Evolutionary conservation across 1,140 invertebrate species (phyloP).

Genomic region (Mizuhopecten yessoensis): DNA sequence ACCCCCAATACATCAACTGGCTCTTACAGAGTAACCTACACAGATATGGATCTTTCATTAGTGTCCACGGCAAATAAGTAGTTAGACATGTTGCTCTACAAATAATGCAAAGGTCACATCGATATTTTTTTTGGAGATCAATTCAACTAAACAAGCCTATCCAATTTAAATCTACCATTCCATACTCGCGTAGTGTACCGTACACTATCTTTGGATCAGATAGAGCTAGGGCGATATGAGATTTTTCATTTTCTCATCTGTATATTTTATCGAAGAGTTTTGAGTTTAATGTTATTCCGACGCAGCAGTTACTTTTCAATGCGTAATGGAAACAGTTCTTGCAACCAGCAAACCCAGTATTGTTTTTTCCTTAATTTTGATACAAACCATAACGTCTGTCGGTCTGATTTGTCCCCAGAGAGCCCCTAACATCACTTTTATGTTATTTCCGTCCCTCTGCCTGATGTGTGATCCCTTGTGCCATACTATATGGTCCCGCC

Average conservation of each 20-base stretch:
- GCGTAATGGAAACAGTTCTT: neutral
- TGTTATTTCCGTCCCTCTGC: neutral
- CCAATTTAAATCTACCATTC: neutral
- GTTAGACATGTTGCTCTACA: neutral
- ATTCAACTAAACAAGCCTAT: neutral
- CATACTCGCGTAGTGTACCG: neutral
- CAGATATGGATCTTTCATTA: constrained; percentile 1
- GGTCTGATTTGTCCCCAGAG: neutral
- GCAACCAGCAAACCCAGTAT: neutral
- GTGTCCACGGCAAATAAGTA: neutral
- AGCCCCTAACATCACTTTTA: neutral
- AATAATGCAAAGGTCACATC: neutral
- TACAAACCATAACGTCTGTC: constrained; percentile 3
- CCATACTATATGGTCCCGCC: neutral
- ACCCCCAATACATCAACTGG: neutral
- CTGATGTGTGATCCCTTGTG: neutral
- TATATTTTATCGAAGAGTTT: neutral
- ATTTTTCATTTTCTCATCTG: neutral
- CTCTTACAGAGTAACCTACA: neutral
- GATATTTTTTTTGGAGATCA: neutral
- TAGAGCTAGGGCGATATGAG: neutral
- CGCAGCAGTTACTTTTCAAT: neutral
- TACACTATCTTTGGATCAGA: neutral
- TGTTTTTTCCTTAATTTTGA: neutral
- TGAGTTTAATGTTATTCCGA: neutral